Percentiles rank a stretch among this genome's conserved stretches.
Evolutionary conservation across 2,797 vertebrate genomes (phyloP).

Genomic region (Coracias cyanogaster): DNA sequence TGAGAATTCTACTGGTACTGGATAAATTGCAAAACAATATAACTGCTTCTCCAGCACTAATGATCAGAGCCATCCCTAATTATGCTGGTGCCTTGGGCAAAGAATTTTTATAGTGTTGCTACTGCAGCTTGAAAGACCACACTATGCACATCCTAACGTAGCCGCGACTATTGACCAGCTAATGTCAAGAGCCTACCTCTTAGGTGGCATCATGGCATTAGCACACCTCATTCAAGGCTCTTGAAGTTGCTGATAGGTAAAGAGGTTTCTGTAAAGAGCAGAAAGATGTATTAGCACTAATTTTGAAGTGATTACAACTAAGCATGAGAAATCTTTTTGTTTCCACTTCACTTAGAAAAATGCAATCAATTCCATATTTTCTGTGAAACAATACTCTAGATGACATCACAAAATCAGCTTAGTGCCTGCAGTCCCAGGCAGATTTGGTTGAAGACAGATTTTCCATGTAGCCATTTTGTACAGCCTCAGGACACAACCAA

Average conservation of each 20-base stretch:
- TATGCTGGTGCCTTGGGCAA: conserved; percentile 30
- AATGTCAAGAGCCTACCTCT: neutral
- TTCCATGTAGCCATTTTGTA: conserved; percentile 56
- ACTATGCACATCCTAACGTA: neutral
- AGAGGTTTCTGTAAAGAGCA: neutral
- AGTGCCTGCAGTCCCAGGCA: conserved; percentile 36
- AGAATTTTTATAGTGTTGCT: neutral
- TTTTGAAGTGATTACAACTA: conserved; percentile 22
- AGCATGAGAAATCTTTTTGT: conserved; percentile 48
- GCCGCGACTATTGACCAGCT: neutral
- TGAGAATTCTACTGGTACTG: conserved; percentile 45
- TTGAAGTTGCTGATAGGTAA: neutral
- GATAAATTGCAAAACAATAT: conserved; percentile 64
- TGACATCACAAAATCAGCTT: conserved; percentile 66
- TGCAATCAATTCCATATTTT: conserved; percentile 69
- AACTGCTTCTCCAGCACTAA: conserved; percentile 26
- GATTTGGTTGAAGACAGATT: conserved; percentile 67
- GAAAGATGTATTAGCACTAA: neutral
- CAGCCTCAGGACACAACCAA: conserved; percentile 57
- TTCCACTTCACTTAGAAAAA: conserved; percentile 55
- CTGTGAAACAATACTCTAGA: conserved; percentile 64
- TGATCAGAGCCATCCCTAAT: conserved; percentile 51
- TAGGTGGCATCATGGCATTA: neutral
- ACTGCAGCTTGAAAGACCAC: neutral
- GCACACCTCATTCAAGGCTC: fast-evolving